Base-by-base conservation (phyloP, 2,888 invertebrate genomes). In the Rhagonycha lutea region DNA sequence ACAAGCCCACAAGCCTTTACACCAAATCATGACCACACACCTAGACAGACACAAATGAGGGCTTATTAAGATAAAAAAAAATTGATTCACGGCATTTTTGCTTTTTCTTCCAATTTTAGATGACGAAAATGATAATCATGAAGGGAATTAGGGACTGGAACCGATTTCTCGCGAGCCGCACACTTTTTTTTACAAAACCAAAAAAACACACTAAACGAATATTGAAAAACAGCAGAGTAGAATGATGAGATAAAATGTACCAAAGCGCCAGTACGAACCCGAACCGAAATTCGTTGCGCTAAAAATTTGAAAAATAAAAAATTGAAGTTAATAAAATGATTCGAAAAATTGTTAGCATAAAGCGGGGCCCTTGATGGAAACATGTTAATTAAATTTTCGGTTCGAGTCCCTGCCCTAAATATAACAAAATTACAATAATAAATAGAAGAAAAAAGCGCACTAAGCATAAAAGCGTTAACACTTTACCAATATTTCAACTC, bases 391-490 rank as follows among this genome's bases (percentile, higher is more conserved):
- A 70, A 67, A 81, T 80, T 85, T 87, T 87, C 87, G 87, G 87
- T 87, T 87, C 87, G 87, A 87, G 87, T 87, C 87, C 87, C 86
- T 87, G 86, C 86, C 47, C 86, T 86, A 86, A 85, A 85, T 83
- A 28, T 28, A 47, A 47, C 47, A 47, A 47, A 47, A 47, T 47
- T 47, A 47, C 47, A 65, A 65, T 65, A 65, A 65, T 65, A 85
- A 85, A 84, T 85, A 84, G 82, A 85, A 84, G 82, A 85, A 84
- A 65, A 80, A 84, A 85, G 83, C 83, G 86, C 84, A 84, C 86
- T 86, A 87, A 87, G 87, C 87, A 86, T 84, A 84, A 47, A 86
- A 86, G 86, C 87, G 84, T 82, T 81, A 80, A 81, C 82, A 81
- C 74, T 74, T 72, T 76, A 78, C 82, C 82, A 82, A 82, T 23